phyloP scores from a whole-genome alignment of 2,888 invertebrate genomes.

The Tuberolachnus salignus region DNA sequence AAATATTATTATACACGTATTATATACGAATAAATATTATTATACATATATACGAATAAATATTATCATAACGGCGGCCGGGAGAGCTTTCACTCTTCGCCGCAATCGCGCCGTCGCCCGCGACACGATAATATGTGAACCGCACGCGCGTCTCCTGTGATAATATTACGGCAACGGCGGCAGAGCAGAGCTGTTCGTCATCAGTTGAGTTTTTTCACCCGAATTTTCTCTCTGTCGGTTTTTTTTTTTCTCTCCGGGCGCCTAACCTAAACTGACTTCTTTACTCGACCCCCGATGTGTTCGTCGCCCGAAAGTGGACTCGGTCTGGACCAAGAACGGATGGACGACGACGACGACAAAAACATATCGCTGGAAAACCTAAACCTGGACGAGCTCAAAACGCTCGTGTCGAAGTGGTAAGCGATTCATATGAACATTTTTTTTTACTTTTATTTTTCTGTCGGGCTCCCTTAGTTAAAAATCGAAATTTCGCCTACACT shows the following conservation, averaged over 20 bases:
- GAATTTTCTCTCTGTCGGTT: not conserved
- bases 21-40: not conserved
- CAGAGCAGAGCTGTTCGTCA: too few relatives aligned
- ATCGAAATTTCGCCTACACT: too few relatives aligned
- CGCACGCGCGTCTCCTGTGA: not conserved
- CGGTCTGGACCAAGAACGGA: conserved; percentile 59
- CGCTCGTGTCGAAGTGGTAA: conserved; percentile 61
- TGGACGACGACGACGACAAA: conserved; percentile 57
- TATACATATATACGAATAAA: not conserved
- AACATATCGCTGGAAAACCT: conserved; percentile 60
- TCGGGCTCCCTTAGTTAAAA: too few relatives aligned
- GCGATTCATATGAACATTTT: too few relatives aligned
- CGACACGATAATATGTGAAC: not conserved
- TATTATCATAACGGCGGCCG: not conserved
- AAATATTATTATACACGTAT: too few relatives aligned
- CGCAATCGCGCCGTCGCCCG: conserved; percentile 1
- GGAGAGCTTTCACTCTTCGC: conserved; percentile 46
- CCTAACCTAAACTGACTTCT: too few relatives aligned
- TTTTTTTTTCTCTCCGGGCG: not conserved
- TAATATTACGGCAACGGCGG: too few relatives aligned
- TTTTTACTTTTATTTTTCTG: too few relatives aligned
- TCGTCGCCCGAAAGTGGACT: conserved; percentile 60
- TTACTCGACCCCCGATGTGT: conserved; percentile 57
- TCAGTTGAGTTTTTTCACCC: too few relatives aligned
- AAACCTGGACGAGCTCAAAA: conserved; percentile 59